These are phyloP conservation scores for Chrysotoxum bicinctum DNA, from an alignment of 2,888 invertebrate genomes.

Conservation along the genomic window DNA sequence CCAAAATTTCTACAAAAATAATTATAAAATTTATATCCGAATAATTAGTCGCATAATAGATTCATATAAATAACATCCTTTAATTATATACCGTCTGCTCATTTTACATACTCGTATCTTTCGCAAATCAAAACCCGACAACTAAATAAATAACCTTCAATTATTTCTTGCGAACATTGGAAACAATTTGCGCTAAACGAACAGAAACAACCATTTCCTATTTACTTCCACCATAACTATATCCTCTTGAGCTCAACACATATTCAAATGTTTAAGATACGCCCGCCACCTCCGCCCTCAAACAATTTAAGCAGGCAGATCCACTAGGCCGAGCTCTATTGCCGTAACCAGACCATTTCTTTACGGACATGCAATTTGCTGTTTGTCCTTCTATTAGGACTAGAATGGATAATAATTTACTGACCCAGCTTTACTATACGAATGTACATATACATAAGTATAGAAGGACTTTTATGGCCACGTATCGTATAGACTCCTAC, in stretches of 20 bases:
- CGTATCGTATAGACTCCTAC: conserved; percentile 25
- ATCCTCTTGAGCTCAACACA: neutral
- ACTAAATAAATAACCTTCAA: neutral
- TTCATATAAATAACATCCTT: too few relatives aligned
- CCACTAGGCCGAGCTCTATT: conserved; percentile 31
- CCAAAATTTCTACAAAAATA: too few relatives aligned
- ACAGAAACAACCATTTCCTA: neutral
- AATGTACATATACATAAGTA: neutral
- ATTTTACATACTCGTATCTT: neutral
- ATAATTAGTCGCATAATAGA: too few relatives aligned
- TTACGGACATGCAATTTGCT: conserved; percentile 34
- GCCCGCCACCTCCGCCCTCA: neutral
- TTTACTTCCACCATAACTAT: neutral
- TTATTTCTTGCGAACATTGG: neutral
- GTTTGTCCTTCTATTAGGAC: conserved; percentile 59
- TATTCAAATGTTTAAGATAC: conserved; percentile 45
- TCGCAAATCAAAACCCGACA: neutral
- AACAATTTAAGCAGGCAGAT: conserved; percentile 27
- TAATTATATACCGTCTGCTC: neutral
- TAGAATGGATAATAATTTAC: conserved; percentile 61
- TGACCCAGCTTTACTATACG: conserved; percentile 17
- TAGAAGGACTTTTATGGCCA: conserved; percentile 36
- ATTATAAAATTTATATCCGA: too few relatives aligned
- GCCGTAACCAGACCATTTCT: conserved; percentile 3
- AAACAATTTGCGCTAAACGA: neutral